Evolutionary conservation across 2,797 vertebrate species (phyloP), one percentile per base, ranked within the genome.

Genomic region (Hybognathus amarus): DNA sequence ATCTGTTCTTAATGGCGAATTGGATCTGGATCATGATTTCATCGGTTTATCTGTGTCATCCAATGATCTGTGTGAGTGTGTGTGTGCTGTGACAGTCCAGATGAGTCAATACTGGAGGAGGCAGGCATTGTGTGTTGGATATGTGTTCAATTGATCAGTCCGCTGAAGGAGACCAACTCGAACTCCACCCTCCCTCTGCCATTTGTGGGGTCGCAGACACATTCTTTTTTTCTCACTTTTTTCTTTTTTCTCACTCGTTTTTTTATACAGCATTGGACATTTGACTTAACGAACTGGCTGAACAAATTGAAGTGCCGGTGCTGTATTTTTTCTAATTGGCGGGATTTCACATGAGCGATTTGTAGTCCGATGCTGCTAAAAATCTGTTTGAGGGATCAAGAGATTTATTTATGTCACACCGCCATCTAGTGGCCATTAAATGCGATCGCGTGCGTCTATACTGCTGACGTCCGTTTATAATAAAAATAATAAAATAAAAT

Each of bases 61-160:
- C 36, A 40, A n/a, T 80, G 27, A 54, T 64, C 45, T 50, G 20
- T 86, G 81, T 67, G 84, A 22, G 50, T 52, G 36, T 73, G 74
- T 82, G 74, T 50, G 38, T 67, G 77, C 40, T 63, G 71, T 56
- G 80, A 17, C 82, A 69, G 82, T 83, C 88, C 89, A 88, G 87
- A 86, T 88, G 81, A 87, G 77, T 88, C 73, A 79, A 82, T 88
- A 83, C 79, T 67, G 33, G 36, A 33, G 24, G 33, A 61, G 13
- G 7, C 75, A 36, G 54, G 36, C 71, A 78, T 79, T 54, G 79
- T 81, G 64, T 81, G 42, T 73, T 74, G 83, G 88, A 88, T 87
- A 63, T 59, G 86, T 86, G 83, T 91, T 89, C 87, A 88, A 92
- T 90, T 90, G 85, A 91, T 91, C 88, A 80, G 73, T 63, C 84